Percentiles rank a stretch among this genome's conserved stretches.
These are phyloP conservation scores for Lamprologus sp. DNA, from an alignment of 2,113 vertebrate species.

Conservation along the genomic window DNA sequence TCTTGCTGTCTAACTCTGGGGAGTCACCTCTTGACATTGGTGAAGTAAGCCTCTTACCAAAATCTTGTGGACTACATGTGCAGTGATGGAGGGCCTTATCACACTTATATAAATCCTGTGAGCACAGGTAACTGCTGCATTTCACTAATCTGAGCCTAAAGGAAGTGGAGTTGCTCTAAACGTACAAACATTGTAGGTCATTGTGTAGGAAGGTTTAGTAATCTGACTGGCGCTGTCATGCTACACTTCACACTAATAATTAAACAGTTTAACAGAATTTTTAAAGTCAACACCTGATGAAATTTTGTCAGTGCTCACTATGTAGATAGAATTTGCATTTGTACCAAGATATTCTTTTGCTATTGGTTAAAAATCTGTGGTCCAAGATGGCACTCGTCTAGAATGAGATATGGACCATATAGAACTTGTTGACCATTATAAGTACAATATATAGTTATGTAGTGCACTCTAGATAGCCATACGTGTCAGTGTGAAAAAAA, in stretches of 20 bases:
- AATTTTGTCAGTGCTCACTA: background rate
- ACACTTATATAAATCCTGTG: constrained; percentile 13
- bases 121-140: background rate
- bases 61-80: background rate
- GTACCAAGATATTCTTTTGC: background rate
- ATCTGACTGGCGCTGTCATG: background rate
- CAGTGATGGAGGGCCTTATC: background rate
- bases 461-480: background rate
- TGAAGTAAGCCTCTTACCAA: background rate
- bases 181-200: background rate
- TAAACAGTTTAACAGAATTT: background rate
- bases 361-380: background rate
- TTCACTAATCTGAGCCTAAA: constrained; percentile 20
- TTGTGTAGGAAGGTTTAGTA: background rate
- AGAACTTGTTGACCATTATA: background rate
- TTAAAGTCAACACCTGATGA: background rate
- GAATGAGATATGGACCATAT: background rate
- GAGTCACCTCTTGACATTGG: constrained; percentile 20
- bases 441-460: background rate
- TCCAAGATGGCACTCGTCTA: background rate
- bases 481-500: background rate
- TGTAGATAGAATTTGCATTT: background rate
- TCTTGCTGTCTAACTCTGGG: background rate
- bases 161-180: background rate
- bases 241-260: background rate